A percentile compares a stretch with the other conserved stretches of the same genome.
Evolutionary conservation across 2,113 vertebrate species (phyloP).

Genomic region (Perca flavescens): DNA sequence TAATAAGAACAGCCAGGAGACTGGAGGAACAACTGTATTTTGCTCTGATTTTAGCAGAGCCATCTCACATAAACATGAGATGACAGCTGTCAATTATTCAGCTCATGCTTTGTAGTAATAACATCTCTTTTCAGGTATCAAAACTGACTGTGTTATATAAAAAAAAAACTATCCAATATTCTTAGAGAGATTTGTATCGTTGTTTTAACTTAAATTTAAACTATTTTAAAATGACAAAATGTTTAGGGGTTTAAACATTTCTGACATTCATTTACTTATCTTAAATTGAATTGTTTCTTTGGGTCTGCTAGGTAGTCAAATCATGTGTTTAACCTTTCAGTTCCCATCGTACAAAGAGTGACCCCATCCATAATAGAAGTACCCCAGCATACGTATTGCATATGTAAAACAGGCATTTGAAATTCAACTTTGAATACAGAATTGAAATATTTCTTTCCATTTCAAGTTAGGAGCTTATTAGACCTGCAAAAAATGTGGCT

Average conservation of each 20-base stretch:
- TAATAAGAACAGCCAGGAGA: constrained; percentile 38
- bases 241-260: not conserved
- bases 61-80: not conserved
- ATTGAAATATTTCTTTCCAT: not conserved
- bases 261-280: not conserved
- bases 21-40: not conserved
- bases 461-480: constrained; percentile 1
- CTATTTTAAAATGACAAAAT: not conserved
- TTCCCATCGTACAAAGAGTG: constrained; percentile 40
- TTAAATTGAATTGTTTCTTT: not conserved
- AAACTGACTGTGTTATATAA: not conserved
- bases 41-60: constrained; percentile 11
- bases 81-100: constrained; percentile 19
- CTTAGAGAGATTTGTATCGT: not conserved
- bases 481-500: not conserved
- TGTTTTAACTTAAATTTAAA: not conserved
- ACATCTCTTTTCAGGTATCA: not conserved
- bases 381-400: constrained; percentile 6
- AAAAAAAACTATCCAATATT: not conserved
- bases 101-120: not conserved
- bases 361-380: constrained; percentile 51
- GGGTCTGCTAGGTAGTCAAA: not conserved
- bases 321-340: constrained; percentile 47
- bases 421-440: constrained; percentile 29
- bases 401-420: constrained; percentile 32